These are phyloP conservation scores for Andrena hattorfiana DNA, from an alignment of 2,888 invertebrate species.

Conservation along the genomic window DNA sequence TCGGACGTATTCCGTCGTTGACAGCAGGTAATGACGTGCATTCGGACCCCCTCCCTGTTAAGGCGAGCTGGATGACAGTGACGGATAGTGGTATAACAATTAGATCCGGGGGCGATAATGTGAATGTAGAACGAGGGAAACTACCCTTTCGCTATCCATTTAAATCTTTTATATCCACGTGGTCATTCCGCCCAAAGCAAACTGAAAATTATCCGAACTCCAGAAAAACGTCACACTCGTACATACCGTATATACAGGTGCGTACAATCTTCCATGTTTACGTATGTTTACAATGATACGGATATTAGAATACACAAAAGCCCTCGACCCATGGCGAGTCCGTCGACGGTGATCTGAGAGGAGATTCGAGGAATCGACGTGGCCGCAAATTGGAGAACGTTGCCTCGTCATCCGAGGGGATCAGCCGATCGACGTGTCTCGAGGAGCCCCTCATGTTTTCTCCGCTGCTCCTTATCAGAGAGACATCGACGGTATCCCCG, in stretches of 20 bases:
- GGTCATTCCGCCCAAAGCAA: too few relatives aligned
- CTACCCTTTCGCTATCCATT: neutral
- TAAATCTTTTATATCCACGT: too few relatives aligned
- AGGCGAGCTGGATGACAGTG: conserved; percentile 41
- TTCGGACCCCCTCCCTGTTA: conserved; percentile 29
- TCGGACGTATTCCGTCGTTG: conserved; percentile 48
- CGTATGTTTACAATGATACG: too few relatives aligned
- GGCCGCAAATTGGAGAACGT: conserved; percentile 45
- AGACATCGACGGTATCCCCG: conserved; percentile 52
- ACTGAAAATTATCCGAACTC: too few relatives aligned
- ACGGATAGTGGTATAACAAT: conserved; percentile 46
- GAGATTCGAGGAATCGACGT: conserved; percentile 1
- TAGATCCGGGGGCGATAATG: conserved; percentile 7
- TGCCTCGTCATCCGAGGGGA: conserved; percentile 18
- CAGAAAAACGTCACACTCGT: too few relatives aligned
- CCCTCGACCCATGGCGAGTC: neutral
- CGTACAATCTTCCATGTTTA: too few relatives aligned
- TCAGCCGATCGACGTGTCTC: conserved; percentile 40
- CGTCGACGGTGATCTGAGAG: neutral
- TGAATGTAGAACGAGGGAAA: neutral
- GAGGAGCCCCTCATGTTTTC: conserved; percentile 49
- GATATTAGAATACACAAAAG: neutral
- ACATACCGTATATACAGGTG: too few relatives aligned
- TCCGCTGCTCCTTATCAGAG: conserved; percentile 47
- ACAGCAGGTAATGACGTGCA: conserved; percentile 58